These are phyloP conservation scores for Callosobruchus maculatus DNA, from an alignment of 2,888 invertebrate species.

Conservation along the genomic window DNA sequence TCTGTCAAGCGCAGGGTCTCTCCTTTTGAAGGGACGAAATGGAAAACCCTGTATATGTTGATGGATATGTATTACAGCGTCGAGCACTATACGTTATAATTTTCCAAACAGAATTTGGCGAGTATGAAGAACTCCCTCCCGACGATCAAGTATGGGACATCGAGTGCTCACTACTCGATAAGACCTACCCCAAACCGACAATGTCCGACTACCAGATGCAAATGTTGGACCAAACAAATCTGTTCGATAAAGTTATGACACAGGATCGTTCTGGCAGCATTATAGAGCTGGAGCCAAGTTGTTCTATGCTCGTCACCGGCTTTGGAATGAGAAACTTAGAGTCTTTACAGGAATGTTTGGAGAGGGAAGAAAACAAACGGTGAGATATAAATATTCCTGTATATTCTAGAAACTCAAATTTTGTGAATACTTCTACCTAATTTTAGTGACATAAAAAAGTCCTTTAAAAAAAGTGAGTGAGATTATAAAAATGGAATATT, in stretches of 20 bases:
- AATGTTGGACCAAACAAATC: neutral
- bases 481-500: no score
- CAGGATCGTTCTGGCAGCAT: neutral
- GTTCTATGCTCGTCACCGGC: constrained; percentile 35
- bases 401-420: no score
- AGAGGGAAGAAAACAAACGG: constrained; percentile 23
- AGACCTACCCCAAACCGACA: neutral
- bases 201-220: constrained; percentile 1
- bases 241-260: constrained; percentile 6
- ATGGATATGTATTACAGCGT: no score
- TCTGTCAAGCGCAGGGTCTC: no score
- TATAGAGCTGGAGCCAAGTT: constrained; percentile 5
- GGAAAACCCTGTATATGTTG: no score
- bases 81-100: no score
- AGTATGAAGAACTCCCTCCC: neutral
- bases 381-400: neutral
- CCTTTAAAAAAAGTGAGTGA: no score
- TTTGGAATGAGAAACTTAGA: constrained; percentile 37
- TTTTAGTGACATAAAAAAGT: no score
- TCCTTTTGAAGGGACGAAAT: no score
- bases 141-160: neutral
- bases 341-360: constrained; percentile 34
- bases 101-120: neutral
- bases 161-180: neutral
- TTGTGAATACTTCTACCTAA: no score